Evolutionary conservation across 1,140 invertebrate species (phyloP).

Genomic region (Neomicropteryx cornuta): DNA sequence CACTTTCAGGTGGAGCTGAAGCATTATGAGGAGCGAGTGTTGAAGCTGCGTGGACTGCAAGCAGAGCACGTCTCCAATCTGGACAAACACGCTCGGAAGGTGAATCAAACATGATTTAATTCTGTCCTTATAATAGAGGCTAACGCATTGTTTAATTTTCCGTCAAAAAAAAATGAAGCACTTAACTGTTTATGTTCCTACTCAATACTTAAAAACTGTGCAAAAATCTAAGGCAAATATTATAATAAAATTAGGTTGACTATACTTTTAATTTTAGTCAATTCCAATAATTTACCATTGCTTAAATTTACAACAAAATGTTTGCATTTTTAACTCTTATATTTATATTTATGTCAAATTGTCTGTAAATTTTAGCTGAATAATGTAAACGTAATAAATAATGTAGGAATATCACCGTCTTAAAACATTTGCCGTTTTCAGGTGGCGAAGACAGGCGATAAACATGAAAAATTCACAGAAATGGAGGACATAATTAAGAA

Average conservation of each 20-base stretch:
- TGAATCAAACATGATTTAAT: too few species aligned
- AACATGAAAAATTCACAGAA: constrained; percentile 45
- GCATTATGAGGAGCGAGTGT: constrained; percentile 77
- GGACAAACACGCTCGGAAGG: constrained; percentile 45
- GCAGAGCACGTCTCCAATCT: constrained; percentile 58
- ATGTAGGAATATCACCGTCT: too few species aligned
- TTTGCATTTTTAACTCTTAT: too few species aligned
- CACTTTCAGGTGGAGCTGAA: constrained; percentile 61
- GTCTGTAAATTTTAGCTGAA: too few species aligned
- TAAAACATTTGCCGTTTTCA: too few species aligned
- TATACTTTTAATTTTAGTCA: too few species aligned
- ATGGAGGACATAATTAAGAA: constrained; percentile 70
- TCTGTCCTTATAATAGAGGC: neutral
- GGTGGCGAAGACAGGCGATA: constrained; percentile 46
- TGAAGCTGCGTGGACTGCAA: constrained; percentile 74
- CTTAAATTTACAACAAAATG: too few species aligned
- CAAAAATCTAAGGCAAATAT: constrained; percentile 22
- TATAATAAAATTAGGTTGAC: too few species aligned
- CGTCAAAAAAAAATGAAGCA: constrained; percentile 1
- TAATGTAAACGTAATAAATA: too few species aligned
- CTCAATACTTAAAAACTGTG: neutral
- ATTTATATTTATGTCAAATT: too few species aligned
- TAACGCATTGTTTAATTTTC: constrained; percentile 3
- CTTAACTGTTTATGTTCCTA: neutral
- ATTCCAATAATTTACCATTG: too few species aligned